A percentile compares a stretch with the other conserved stretches of the same genome.
Evolutionary conservation across 2,113 vertebrate genomes (phyloP).

Genomic region (Spermophilus dauricus): DNA sequence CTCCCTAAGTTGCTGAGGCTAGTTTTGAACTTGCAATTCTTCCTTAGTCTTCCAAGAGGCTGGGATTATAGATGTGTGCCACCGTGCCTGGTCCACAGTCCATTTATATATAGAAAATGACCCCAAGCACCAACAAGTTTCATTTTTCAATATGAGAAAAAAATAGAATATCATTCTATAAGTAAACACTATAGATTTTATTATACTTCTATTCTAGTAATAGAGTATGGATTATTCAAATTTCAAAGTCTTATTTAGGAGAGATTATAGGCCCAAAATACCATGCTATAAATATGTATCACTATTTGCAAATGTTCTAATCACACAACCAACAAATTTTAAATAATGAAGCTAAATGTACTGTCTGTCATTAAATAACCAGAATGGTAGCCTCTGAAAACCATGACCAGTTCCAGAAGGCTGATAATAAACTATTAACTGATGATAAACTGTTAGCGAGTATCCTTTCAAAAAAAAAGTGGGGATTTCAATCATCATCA

Average conservation of each 20-base stretch:
- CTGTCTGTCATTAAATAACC: background rate
- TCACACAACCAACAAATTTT: conserved; percentile 21
- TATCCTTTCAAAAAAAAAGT: background rate
- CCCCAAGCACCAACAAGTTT: background rate
- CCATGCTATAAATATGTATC: background rate
- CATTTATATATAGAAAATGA: conserved; percentile 31
- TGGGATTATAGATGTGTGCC: too few relatives aligned
- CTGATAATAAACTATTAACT: background rate
- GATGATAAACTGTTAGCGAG: background rate
- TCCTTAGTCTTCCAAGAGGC: too few relatives aligned
- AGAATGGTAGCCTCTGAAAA: conserved; percentile 11
- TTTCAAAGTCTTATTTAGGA: background rate
- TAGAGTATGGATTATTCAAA: background rate
- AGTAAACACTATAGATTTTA: background rate
- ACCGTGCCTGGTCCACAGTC: too few relatives aligned
- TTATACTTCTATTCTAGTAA: background rate
- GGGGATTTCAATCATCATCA: background rate
- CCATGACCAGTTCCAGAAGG: conserved; percentile 4
- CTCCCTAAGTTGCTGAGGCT: too few relatives aligned
- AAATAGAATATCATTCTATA: background rate
- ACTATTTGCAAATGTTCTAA: background rate
- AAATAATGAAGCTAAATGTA: conserved; percentile 17
- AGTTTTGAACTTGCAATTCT: too few relatives aligned
- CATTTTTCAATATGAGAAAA: conserved; percentile 27
- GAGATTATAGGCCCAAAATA: background rate